Conservation (phyloP, 2,113 vertebrate genomes). For the Sylvia atricapilla region DNA sequence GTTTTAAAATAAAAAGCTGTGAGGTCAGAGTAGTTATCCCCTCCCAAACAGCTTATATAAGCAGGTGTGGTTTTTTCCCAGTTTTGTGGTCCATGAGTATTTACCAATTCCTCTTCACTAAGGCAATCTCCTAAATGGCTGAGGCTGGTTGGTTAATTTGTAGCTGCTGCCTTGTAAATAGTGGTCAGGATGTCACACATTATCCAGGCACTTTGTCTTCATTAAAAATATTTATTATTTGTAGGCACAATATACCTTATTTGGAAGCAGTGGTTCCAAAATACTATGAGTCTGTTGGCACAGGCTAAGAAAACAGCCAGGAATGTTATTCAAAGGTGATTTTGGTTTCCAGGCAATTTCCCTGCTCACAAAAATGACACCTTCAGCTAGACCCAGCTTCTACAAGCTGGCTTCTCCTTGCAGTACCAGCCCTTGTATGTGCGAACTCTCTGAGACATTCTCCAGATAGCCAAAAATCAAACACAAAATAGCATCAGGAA, state of each 20-base stretch:
- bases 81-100: neutral
- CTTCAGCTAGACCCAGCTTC: neutral
- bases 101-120: neutral
- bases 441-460: neutral
- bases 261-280: neutral
- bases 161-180: neutral
- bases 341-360: neutral
- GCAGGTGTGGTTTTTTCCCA: neutral
- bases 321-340: neutral
- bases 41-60: neutral
- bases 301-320: neutral
- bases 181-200: neutral
- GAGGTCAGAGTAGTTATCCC: neutral
- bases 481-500: neutral
- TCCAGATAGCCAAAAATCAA: neutral
- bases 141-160: neutral
- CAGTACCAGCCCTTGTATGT: neutral
- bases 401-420: neutral
- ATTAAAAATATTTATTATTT: neutral
- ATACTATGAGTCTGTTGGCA: neutral
- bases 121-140: neutral
- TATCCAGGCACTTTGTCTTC: neutral
- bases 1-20: neutral
- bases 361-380: neutral
- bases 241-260: neutral